Evolutionary conservation across 2,113 vertebrate species (phyloP).

Genomic region (Nymphicus hollandicus): DNA sequence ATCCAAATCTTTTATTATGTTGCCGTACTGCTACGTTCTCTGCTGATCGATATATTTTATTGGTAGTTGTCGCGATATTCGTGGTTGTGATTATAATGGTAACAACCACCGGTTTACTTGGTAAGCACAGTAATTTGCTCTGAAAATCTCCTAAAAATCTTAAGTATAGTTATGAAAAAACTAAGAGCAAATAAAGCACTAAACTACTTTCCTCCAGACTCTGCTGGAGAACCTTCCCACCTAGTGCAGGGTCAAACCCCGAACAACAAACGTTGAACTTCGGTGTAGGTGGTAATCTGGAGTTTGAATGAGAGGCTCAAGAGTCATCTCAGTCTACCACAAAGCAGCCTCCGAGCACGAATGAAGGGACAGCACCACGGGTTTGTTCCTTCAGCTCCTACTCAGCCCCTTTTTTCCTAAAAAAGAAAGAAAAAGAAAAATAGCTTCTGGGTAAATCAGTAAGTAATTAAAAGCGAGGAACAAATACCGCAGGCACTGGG

Average conservation of each 20-base stretch:
- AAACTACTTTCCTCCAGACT: not conserved
- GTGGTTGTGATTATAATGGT: not conserved
- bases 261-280: not conserved
- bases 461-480: not conserved
- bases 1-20: not conserved
- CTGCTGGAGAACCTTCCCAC: not conserved
- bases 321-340: not conserved
- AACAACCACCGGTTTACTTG: not conserved
- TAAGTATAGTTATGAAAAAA: not conserved
- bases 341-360: not conserved
- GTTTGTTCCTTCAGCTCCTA: not conserved
- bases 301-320: not conserved
- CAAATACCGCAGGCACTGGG: not conserved
- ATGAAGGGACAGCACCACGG: not conserved
- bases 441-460: not conserved
- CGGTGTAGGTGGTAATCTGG: not conserved
- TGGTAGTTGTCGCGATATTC: not conserved
- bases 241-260: not conserved
- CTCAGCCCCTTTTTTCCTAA: not conserved
- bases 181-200: not conserved
- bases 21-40: not conserved
- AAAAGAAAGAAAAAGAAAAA: not conserved
- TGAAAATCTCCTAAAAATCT: not conserved
- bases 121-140: not conserved
- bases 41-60: not conserved